Percentiles rank a stretch among this genome's conserved stretches.
These are phyloP conservation scores for Athene noctua DNA, from an alignment of 2,113 vertebrate genomes.

Conservation along the genomic window DNA sequence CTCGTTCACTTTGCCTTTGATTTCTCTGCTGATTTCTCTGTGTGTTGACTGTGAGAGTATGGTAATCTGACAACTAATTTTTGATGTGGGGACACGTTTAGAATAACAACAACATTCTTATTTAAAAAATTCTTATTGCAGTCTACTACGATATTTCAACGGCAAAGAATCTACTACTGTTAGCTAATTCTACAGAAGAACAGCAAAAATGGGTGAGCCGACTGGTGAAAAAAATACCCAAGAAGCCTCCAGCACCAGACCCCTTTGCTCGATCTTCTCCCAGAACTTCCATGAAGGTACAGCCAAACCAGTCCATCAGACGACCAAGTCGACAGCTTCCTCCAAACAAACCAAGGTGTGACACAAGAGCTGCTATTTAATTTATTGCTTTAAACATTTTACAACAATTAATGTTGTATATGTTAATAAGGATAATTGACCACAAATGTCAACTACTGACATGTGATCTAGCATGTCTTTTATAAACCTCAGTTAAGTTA, in stretches of 20 bases:
- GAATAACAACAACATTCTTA: not conserved
- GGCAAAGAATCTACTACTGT: conserved; percentile 94
- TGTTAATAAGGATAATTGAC: not conserved
- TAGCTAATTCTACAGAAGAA: conserved; percentile 92
- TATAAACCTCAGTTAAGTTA: not conserved
- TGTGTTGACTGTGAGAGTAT: not conserved
- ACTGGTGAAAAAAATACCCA: conserved; percentile 96
- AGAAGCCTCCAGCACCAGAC: conserved; percentile 92
- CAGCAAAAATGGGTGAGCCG: conserved; percentile 99
- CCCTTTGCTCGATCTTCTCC: conserved; percentile 93
- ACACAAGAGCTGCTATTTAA: conserved; percentile 15
- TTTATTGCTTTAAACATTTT: not conserved
- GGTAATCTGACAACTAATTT: not conserved
- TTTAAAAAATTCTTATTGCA: conserved; percentile 57
- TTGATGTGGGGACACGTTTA: not conserved
- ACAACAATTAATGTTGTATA: not conserved
- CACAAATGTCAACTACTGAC: not conserved
- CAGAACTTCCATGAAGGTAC: conserved; percentile 92
- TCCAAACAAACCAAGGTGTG: conserved; percentile 96
- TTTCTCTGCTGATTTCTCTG: not conserved
- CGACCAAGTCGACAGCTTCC: conserved; percentile 94
- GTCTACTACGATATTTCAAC: conserved; percentile 97
- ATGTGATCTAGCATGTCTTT: not conserved
- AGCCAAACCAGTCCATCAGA: conserved; percentile 91
- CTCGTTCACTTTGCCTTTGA: not conserved